Evolutionary conservation across 2,113 vertebrate genomes (phyloP).

Genomic region (Anthoscopus minutus): DNA sequence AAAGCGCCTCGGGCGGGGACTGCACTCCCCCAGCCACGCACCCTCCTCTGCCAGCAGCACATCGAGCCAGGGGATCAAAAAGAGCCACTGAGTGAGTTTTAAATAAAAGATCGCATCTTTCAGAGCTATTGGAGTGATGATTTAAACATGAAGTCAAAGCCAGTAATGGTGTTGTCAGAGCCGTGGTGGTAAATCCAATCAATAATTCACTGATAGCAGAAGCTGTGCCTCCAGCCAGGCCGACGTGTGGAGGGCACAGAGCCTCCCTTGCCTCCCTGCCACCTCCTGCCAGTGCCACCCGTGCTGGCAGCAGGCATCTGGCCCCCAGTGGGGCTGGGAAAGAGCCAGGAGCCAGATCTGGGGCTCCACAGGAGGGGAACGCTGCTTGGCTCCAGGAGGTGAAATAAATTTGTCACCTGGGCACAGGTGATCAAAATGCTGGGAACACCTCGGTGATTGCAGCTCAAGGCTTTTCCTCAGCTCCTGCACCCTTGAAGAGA

Average conservation of each 20-base stretch:
- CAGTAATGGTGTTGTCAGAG: not conserved
- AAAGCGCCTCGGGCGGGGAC: not conserved
- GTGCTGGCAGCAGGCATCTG: not conserved
- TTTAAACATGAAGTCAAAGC: slow-evolving; percentile 17
- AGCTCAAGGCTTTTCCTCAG: not conserved
- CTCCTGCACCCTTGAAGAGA: not conserved
- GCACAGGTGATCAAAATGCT: rapidly evolving
- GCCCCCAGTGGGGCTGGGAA: not conserved
- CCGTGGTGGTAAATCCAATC: not conserved
- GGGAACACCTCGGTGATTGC: not conserved
- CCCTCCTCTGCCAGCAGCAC: not conserved
- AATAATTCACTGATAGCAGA: slow-evolving; percentile 18
- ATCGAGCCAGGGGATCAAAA: not conserved
- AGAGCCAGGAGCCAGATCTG: not conserved
- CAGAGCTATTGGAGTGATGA: not conserved
- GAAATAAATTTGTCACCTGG: not conserved
- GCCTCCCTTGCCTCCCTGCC: not conserved
- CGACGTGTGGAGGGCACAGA: not conserved
- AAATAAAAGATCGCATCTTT: not conserved
- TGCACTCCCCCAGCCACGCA: rapidly evolving
- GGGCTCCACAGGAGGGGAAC: not conserved
- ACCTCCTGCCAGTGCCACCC: not conserved
- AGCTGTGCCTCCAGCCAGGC: not conserved
- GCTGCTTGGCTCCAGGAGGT: rapidly evolving
- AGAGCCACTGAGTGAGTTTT: not conserved